phyloP scores from a whole-genome alignment of 1,140 invertebrate genomes.

The Leptinotarsa texana region DNA sequence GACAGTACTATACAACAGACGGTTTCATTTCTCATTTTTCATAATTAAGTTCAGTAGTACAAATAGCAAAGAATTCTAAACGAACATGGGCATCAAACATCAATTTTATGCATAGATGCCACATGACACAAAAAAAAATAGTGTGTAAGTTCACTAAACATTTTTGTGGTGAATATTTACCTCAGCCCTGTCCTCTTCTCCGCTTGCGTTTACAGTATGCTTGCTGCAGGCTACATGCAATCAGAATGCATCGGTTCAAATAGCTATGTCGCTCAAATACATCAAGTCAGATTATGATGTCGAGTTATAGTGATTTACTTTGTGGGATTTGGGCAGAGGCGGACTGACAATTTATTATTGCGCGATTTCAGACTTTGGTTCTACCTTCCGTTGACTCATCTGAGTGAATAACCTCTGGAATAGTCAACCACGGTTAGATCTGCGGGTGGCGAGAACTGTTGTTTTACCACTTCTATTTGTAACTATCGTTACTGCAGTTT shows the following conservation, averaged over 20 bases:
- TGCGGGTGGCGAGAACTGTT: neutral
- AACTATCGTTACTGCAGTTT: too few species aligned
- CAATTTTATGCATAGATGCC: too few species aligned
- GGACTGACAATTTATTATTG: neutral
- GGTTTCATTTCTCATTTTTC: too few species aligned
- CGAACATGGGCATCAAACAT: too few species aligned
- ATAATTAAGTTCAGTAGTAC: too few species aligned
- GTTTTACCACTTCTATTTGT: too few species aligned
- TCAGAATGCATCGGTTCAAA: neutral
- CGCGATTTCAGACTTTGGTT: neutral
- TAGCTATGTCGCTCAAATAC: neutral
- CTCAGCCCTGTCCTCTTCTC: neutral
- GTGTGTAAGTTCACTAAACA: too few species aligned
- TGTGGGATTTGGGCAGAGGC: constrained; percentile 1
- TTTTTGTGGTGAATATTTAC: neutral
- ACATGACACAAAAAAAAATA: too few species aligned
- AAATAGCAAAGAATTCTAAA: too few species aligned
- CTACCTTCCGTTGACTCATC: neutral
- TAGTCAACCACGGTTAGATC: neutral
- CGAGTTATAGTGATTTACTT: neutral
- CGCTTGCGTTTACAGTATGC: neutral
- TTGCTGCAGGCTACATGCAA: neutral
- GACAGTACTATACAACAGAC: too few species aligned
- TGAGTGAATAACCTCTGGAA: neutral
- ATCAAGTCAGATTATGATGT: constrained; percentile 6